Percentiles rank a stretch among this genome's conserved stretches.
These are phyloP conservation scores for Lagopus leucura DNA, from an alignment of 2,113 vertebrate genomes.

Conservation along the genomic window DNA sequence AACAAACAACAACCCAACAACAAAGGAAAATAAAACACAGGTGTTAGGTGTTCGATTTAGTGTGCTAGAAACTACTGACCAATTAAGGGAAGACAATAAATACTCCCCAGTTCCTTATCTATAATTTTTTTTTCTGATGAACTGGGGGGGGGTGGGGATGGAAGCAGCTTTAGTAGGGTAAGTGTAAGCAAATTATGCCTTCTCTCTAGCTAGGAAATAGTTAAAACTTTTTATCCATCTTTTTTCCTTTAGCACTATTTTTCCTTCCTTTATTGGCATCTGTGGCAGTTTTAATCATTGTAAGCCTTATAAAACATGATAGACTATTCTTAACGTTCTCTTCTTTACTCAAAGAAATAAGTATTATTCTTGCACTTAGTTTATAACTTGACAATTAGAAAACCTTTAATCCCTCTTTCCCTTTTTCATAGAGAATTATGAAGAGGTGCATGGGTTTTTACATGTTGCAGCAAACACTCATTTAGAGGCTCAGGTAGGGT, in stretches of 20 bases:
- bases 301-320: neutral
- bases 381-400: neutral
- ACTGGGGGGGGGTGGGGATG: neutral
- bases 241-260: neutral
- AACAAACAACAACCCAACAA: neutral
- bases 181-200: neutral
- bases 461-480: neutral
- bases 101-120: neutral
- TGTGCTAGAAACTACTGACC: neutral
- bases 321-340: neutral
- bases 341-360: neutral
- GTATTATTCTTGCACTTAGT: neutral
- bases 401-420: neutral
- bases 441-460: neutral
- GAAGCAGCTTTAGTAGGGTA: neutral
- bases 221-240: neutral
- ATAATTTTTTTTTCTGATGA: neutral
- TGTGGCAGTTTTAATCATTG: neutral
- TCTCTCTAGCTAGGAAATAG: neutral
- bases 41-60: neutral
- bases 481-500: neutral
- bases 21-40: neutral
- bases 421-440: neutral
- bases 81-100: slow-evolving; percentile 6
- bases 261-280: neutral